phyloP scores from a whole-genome alignment of 2,113 vertebrate genomes.

The Eclectus roratus region DNA sequence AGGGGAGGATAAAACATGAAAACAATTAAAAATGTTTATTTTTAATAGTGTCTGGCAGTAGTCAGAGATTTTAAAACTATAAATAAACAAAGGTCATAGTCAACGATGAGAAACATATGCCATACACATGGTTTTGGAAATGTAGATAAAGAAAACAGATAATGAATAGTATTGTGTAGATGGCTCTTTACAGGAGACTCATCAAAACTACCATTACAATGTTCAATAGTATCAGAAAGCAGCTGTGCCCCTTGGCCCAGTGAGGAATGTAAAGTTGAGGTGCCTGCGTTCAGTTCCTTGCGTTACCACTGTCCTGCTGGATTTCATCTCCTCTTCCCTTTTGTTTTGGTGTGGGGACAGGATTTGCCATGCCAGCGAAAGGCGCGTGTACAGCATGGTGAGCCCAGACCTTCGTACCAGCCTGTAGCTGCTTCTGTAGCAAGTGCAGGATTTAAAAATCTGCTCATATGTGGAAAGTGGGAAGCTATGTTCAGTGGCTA shows the following conservation, averaged over 20 bases:
- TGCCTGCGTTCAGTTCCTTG: background rate
- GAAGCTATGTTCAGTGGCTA: background rate
- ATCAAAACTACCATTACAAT: background rate
- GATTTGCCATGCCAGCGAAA: background rate
- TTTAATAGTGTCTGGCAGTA: conserved; percentile 67
- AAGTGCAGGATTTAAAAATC: background rate
- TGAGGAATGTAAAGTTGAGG: background rate
- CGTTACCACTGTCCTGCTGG: background rate
- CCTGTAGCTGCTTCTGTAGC: background rate
- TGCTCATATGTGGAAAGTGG: fast-evolving
- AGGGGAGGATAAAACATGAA: conserved; percentile 52
- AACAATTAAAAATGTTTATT: conserved; percentile 72
- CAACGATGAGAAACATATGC: conserved; percentile 57
- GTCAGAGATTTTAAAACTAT: conserved; percentile 56
- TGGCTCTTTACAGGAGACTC: background rate
- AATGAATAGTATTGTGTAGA: background rate
- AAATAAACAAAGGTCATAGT: conserved; percentile 64
- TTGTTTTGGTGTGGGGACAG: background rate
- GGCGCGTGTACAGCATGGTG: fast-evolving
- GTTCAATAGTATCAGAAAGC: background rate
- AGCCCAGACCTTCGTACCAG: background rate
- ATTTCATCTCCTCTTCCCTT: background rate
- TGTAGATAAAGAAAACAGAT: conserved; percentile 46
- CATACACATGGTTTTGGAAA: conserved; percentile 41
- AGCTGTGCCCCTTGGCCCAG: background rate